A percentile compares a stretch with the other conserved stretches of the same genome.
Conservation (phyloP, 2,888 invertebrate species). For the Clistopyga incitator region DNA sequence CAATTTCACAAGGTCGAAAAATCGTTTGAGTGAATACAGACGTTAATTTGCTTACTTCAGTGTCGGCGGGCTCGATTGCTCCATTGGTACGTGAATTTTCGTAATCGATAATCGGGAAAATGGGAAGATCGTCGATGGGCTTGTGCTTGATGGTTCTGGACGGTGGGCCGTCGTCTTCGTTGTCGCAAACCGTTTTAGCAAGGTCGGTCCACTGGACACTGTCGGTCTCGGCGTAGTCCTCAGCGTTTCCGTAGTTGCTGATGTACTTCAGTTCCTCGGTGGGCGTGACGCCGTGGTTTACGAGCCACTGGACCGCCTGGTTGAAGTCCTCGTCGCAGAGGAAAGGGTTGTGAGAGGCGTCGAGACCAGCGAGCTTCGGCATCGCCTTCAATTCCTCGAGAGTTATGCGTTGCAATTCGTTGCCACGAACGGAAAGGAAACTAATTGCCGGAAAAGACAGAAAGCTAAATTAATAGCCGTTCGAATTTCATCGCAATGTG, state of each 20-base stretch:
- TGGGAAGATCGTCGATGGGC: conserved; percentile 63
- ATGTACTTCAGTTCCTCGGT: conserved; percentile 79
- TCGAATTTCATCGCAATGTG: background rate
- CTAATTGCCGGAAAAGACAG: too few relatives aligned
- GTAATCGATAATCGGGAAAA: conserved; percentile 62
- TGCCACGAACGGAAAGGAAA: conserved; percentile 79
- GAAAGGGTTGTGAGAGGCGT: conserved; percentile 88
- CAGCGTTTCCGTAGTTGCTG: conserved; percentile 73
- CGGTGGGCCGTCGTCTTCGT: conserved; percentile 76
- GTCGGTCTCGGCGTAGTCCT: conserved; percentile 74
- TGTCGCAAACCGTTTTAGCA: conserved; percentile 79
- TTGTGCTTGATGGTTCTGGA: conserved; percentile 71
- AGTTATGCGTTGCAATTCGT: conserved; percentile 84
- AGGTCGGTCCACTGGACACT: conserved; percentile 81
- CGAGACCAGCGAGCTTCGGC: conserved; percentile 87
- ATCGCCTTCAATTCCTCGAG: conserved; percentile 87
- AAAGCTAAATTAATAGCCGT: too few relatives aligned
- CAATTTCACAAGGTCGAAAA: background rate
- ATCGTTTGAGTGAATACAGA: background rate
- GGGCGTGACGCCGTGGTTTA: conserved; percentile 86
- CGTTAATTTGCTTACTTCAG: conserved; percentile 42
- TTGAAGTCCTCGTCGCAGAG: conserved; percentile 89
- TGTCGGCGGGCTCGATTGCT: conserved; percentile 31
- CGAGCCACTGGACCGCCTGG: conserved; percentile 88
- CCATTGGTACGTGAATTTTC: conserved; percentile 24